Percentiles rank a stretch among this genome's conserved stretches.
Conservation (phyloP, 2,113 vertebrate species). For the Oncorhynchus mykiss region DNA sequence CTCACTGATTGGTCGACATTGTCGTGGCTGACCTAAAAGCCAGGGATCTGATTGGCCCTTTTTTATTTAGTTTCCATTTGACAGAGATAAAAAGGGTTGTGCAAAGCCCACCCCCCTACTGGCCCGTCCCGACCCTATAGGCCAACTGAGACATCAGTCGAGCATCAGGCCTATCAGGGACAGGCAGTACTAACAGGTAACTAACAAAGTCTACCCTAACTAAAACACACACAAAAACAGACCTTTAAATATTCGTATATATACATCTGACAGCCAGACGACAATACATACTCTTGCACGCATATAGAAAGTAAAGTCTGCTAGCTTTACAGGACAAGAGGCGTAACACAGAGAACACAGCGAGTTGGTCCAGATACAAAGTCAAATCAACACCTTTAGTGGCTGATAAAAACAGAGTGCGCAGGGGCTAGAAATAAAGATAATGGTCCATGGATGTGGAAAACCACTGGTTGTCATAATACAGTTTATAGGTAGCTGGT, state of each 20-base stretch:
- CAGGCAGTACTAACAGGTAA: constrained; percentile 3
- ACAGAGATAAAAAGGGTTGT: constrained; percentile 42
- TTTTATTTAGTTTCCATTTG: constrained; percentile 38
- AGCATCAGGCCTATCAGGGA: neutral
- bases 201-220: constrained; percentile 12
- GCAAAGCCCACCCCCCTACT: constrained; percentile 33
- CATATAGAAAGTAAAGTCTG: constrained; percentile 28
- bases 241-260: constrained; percentile 62
- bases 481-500: neutral
- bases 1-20: constrained; percentile 24
- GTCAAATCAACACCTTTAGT: constrained; percentile 12
- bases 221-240: constrained; percentile 50
- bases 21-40: constrained; percentile 29
- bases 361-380: constrained; percentile 67
- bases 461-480: neutral
- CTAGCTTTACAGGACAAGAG: constrained; percentile 46
- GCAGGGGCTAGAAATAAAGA: constrained; percentile 45
- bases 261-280: constrained; percentile 41
- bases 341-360: constrained; percentile 54
- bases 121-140: neutral
- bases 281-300: constrained; percentile 14
- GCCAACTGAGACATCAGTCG: neutral
- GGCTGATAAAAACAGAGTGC: constrained; percentile 1
- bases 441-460: neutral
- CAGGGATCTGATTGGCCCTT: constrained; percentile 36